Conservation (phyloP, 2,797 vertebrate genomes). For the Holocentrus rufus region DNA sequence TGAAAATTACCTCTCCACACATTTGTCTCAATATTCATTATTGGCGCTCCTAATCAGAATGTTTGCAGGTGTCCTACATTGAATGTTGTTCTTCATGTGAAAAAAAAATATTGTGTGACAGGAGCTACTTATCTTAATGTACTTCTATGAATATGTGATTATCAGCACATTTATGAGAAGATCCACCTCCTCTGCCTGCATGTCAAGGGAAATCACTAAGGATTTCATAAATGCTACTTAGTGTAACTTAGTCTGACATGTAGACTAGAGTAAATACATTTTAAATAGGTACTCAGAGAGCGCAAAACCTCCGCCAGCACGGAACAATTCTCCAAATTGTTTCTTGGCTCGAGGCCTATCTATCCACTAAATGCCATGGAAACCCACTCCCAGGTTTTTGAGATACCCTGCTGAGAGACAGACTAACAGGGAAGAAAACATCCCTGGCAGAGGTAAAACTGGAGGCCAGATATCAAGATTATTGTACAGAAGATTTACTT, state of each 20-base stretch:
- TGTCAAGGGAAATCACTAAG: neutral
- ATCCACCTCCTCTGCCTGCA: neutral
- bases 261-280: neutral
- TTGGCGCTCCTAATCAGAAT: too few relatives aligned
- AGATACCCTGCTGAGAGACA: too few relatives aligned
- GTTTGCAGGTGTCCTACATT: neutral
- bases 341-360: neutral
- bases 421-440: neutral
- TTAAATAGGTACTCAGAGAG: too few relatives aligned
- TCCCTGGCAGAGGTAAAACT: neutral
- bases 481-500: conserved; percentile 32
- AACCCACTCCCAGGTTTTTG: too few relatives aligned
- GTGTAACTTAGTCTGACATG: neutral
- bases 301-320: too few relatives aligned
- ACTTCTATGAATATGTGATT: conserved; percentile 1
- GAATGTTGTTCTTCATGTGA: too few relatives aligned
- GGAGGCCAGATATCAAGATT: conserved; percentile 20
- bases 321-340: neutral
- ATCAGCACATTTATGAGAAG: conserved; percentile 13
- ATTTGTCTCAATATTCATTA: conserved; percentile 4
- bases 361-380: too few relatives aligned
- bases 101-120: conserved; percentile 12
- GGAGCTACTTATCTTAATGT: neutral
- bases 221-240: too few relatives aligned
- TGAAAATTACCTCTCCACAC: conserved; percentile 3